Evolutionary conservation across 37 sponge, comb jelly and placozoan genomes (phyloP).

Genomic region (Oscarella lobularis): DNA sequence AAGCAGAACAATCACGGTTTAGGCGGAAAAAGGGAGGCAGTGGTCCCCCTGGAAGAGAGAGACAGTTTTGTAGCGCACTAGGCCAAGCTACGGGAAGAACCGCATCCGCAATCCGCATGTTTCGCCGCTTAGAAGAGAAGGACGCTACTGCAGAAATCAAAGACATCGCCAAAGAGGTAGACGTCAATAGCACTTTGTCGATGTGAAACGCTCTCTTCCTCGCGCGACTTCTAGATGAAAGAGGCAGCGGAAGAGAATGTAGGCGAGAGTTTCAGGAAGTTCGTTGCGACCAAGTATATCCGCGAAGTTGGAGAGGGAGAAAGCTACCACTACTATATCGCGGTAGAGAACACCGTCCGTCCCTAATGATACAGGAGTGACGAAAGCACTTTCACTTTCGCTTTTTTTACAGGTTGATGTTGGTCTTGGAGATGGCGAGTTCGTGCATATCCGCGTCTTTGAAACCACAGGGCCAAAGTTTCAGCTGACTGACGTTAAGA

Average conservation of each 20-base stretch:
- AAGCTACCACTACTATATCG: constrained; percentile 60
- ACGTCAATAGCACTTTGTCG: background rate
- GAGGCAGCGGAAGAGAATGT: background rate
- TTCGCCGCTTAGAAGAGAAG: background rate
- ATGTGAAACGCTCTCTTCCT: background rate
- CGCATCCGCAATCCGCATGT: background rate
- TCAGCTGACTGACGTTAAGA: background rate
- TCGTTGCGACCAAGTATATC: background rate
- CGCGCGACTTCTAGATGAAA: background rate
- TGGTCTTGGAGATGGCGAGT: constrained; percentile 16
- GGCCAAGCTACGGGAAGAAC: background rate
- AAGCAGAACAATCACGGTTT: no score
- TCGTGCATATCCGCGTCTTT: constrained; percentile 39
- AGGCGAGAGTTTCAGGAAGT: background rate
- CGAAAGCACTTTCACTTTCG: background rate
- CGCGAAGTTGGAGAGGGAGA: constrained; percentile 44
- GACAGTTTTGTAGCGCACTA: background rate
- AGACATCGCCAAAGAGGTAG: background rate
- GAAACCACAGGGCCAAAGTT: background rate
- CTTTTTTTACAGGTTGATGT: constrained; percentile 28
- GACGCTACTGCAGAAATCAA: background rate
- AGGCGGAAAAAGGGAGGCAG: no score
- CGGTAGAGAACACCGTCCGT: no score
- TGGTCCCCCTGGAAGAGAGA: no score
- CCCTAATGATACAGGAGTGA: background rate